Evolutionary conservation across 2,113 vertebrate species (phyloP).

Genomic region (Poeciliopsis retropinna): DNA sequence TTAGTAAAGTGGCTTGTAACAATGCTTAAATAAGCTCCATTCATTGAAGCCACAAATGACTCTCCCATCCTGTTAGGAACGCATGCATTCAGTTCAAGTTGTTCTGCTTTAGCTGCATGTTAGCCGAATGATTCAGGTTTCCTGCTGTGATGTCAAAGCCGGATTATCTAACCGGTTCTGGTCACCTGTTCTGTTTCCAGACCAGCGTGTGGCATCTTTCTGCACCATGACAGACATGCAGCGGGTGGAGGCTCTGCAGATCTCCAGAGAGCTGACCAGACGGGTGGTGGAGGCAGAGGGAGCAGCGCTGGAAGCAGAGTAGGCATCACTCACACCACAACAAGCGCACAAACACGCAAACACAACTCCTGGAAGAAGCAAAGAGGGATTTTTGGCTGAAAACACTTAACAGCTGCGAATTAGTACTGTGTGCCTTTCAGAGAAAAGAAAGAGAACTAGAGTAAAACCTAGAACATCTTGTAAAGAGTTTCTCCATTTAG

Average conservation of each 20-base stretch:
- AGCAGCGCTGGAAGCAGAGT: conserved; percentile 83
- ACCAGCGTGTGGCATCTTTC: conserved; percentile 93
- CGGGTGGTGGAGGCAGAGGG: conserved; percentile 84
- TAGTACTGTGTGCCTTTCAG: too few relatives aligned
- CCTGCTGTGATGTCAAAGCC: conserved; percentile 12
- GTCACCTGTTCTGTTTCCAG: conserved; percentile 73
- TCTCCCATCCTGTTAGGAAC: conserved; percentile 31
- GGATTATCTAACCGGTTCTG: conserved; percentile 20
- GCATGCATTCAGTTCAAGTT: conserved; percentile 22
- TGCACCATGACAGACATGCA: conserved; percentile 92
- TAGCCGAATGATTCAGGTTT: conserved; percentile 11
- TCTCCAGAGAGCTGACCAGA: conserved; percentile 83
- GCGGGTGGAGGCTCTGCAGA: conserved; percentile 85
- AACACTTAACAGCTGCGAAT: background rate
- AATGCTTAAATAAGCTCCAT: conserved; percentile 25
- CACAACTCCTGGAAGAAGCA: background rate
- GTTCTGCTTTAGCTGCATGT: conserved; percentile 22
- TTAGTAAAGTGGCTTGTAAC: conserved; percentile 7
- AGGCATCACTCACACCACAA: conserved; percentile 41
- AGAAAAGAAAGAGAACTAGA: too few relatives aligned
- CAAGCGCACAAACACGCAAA: conserved; percentile 1
- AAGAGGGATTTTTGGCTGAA: conserved; percentile 11
- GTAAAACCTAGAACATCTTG: background rate
- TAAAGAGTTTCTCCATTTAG: background rate
- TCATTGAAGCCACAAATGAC: conserved; percentile 52